Conservation (phyloP, 2,888 invertebrate species). For the Drosophila heteroneura region DNA sequence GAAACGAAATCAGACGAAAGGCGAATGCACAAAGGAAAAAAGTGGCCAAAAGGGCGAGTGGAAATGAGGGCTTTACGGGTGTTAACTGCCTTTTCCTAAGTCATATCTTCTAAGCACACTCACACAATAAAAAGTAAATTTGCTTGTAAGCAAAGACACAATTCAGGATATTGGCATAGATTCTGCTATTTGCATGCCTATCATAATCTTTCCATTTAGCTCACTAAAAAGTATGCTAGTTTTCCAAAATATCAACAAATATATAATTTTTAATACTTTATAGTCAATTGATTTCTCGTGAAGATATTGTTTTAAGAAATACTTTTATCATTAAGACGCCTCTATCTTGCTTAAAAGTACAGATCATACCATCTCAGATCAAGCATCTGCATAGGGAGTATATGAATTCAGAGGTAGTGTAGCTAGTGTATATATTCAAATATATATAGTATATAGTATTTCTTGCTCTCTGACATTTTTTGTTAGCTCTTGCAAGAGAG, state of each 20-base stretch:
- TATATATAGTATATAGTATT: not conserved
- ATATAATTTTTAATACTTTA: not conserved
- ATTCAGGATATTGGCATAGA: constrained; percentile 49
- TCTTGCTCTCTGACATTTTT: constrained; percentile 2
- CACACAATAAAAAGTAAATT: constrained; percentile 58
- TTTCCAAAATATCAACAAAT: not conserved
- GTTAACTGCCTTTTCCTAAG: constrained; percentile 1
- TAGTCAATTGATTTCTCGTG: too few relatives aligned
- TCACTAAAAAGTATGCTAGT: too few relatives aligned
- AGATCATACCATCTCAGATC: not conserved
- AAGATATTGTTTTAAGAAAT: too few relatives aligned
- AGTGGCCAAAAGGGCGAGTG: constrained; percentile 18
- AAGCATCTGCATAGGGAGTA: not conserved
- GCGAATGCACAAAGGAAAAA: constrained; percentile 46
- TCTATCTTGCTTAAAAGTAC: not conserved
- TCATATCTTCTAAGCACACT: constrained; percentile 16
- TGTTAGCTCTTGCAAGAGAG: constrained; percentile 13
- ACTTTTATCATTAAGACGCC: not conserved
- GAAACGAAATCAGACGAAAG: constrained; percentile 47
- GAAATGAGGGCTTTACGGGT: not conserved
- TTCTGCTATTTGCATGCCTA: constrained; percentile 20
- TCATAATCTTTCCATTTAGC: not conserved
- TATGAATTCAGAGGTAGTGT: not conserved
- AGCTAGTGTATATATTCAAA: not conserved
- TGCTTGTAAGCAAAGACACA: constrained; percentile 53